Evolutionary conservation across 2,797 vertebrate species (phyloP), one percentile per base, ranked within the genome.

Genomic region (Gymnoscopelus microlampas): DNA sequence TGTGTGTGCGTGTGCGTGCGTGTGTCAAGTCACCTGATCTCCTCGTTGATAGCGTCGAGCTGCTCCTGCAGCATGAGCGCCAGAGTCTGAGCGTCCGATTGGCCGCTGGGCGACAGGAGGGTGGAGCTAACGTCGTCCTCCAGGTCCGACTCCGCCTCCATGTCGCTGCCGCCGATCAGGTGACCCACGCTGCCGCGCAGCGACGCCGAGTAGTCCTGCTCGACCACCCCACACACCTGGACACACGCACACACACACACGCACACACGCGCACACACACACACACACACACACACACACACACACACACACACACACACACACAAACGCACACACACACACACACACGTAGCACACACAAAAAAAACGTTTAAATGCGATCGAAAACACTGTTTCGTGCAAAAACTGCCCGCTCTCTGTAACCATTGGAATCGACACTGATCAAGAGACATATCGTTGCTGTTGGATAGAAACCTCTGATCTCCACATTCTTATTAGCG

Each of bases 41-140:
- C 97, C 76, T 97, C 95, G 0, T 98, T 98, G 91, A 99, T 98
- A 78, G 96, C 97, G 50, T 98, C 97, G 62, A 98, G 93, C 87
- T 98, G 97, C 86, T 98, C 95, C 85, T 98, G 97, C 49, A 98
- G 92, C 97, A 98, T 98, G 81, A 97, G 94, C 66, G 97, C 97
- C 23, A 98, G 88, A 0, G 97, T 98, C 89, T 98, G 97, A 14
- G 97, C 97, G 0, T 98, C 97, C 0, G 97, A 98, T 85, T 97
- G 97, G 68, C 96, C 95, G 0, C 96, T 91, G 2, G 97, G 97
- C 15, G 97, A 98, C 49, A 96, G 91, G 74, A 96, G 83, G 26
- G 92, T 74, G 2, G 97, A 96, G 82, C 96, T 95, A 76, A 95
- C 95, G 0, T 97, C 96, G 44, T 98, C 97, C 0, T 98, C 97